Percentiles rank a stretch among this genome's conserved stretches.
Evolutionary conservation across 2,888 invertebrate genomes (phyloP).

Genomic region (Troides aeacus): DNA sequence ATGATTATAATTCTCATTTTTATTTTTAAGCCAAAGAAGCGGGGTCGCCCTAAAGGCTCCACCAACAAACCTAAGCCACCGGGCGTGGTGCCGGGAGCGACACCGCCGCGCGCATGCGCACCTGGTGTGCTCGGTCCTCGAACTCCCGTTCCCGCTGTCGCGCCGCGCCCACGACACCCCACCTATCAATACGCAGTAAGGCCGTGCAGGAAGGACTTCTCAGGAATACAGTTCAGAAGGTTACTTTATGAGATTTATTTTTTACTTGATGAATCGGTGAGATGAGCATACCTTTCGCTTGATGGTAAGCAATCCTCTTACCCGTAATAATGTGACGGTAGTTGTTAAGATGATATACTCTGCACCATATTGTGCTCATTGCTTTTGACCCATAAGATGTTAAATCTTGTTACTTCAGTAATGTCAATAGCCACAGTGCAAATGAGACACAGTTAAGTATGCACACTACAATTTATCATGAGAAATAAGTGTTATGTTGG

Average conservation of each 20-base stretch:
- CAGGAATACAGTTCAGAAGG: slow-evolving; percentile 76
- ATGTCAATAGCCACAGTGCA: too few species aligned
- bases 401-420: too few species aligned
- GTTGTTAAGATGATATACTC: too few species aligned
- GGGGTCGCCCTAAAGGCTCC: slow-evolving; percentile 76
- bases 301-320: too few species aligned
- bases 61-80: slow-evolving; percentile 61
- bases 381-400: too few species aligned
- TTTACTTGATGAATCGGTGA: not conserved
- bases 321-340: too few species aligned
- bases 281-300: too few species aligned
- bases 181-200: slow-evolving; percentile 71
- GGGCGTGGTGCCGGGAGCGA: slow-evolving; percentile 27
- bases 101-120: slow-evolving; percentile 33
- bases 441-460: too few species aligned
- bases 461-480: too few species aligned
- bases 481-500: too few species aligned
- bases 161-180: slow-evolving; percentile 58
- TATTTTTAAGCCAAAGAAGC: slow-evolving; percentile 65
- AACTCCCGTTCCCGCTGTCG: slow-evolving; percentile 37
- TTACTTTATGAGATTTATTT: slow-evolving; percentile 34
- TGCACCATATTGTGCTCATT: too few species aligned
- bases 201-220: slow-evolving; percentile 75
- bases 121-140: slow-evolving; percentile 37
- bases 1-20: not conserved